Evolutionary conservation across 2,888 invertebrate species (phyloP).

Genomic region (Loripinus fragilis): DNA sequence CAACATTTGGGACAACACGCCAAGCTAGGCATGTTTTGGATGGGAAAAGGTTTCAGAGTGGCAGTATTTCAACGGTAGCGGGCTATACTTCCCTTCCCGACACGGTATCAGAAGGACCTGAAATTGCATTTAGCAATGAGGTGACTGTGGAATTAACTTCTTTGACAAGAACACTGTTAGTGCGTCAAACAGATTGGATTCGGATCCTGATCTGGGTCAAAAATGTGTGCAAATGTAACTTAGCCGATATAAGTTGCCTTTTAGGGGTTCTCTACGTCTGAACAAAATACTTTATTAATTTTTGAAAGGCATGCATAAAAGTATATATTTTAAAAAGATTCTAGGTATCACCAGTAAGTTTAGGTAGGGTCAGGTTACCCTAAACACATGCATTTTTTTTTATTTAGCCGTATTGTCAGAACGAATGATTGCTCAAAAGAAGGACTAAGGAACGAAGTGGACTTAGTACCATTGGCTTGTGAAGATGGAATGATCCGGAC

Average conservation of each 20-base stretch:
- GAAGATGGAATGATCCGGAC: no score
- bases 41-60: neutral
- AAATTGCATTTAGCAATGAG: neutral
- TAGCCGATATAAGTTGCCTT: neutral
- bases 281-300: neutral
- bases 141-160: neutral
- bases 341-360: no score
- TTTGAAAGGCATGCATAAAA: no score
- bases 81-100: neutral
- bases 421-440: no score
- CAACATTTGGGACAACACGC: conserved; percentile 29
- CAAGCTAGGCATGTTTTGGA: conserved; percentile 32
- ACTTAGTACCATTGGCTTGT: no score
- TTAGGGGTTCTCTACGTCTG: neutral
- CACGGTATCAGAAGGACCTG: neutral
- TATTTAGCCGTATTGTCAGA: no score
- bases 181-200: neutral
- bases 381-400: no score
- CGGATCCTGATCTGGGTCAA: neutral
- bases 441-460: no score
- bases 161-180: neutral
- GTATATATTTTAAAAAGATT: no score
- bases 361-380: no score
- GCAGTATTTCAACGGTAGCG: no score
- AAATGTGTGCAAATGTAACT: neutral